These are phyloP conservation scores for Hoplostethus atlanticus DNA, from an alignment of 2,797 vertebrate genomes.

Conservation along the genomic window DNA sequence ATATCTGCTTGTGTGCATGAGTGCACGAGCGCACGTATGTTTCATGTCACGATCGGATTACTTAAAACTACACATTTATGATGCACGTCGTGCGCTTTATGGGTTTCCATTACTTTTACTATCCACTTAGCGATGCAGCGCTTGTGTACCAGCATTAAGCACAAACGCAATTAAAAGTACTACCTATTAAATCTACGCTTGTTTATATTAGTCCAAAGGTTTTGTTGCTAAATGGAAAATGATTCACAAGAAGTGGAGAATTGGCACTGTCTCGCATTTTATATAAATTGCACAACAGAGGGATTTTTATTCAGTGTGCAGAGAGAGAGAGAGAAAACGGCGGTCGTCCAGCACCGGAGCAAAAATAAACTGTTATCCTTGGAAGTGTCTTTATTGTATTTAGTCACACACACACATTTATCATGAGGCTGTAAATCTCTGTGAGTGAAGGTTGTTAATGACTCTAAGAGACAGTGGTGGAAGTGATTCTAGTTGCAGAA, in stretches of 20 bases:
- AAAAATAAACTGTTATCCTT: slow-evolving; percentile 80
- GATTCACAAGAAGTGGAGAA: neutral
- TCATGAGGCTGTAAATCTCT: slow-evolving; percentile 80
- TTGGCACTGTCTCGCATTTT: slow-evolving; percentile 14
- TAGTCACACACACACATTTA: slow-evolving; percentile 74
- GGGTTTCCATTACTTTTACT: slow-evolving; percentile 30
- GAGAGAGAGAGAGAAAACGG: slow-evolving; percentile 11
- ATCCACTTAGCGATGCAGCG: slow-evolving; percentile 3
- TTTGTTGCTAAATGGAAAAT: slow-evolving; percentile 39
- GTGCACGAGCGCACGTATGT: slow-evolving; percentile 15
- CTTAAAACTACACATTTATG: slow-evolving; percentile 27
- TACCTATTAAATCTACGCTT: neutral
- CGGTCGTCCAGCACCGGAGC: slow-evolving; percentile 41
- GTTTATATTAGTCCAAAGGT: slow-evolving; percentile 1
- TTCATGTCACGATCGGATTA: slow-evolving; percentile 46
- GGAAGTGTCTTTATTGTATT: slow-evolving; percentile 82
- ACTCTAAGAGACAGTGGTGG: slow-evolving; percentile 73
- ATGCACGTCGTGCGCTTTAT: slow-evolving; percentile 34
- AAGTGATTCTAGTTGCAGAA: slow-evolving; percentile 72
- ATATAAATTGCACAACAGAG: slow-evolving; percentile 15
- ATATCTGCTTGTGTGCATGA: slow-evolving; percentile 15
- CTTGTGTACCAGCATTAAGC: slow-evolving; percentile 8
- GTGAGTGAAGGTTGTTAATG: slow-evolving; percentile 80
- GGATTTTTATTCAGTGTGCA: slow-evolving; percentile 29
- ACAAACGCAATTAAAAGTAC: slow-evolving; percentile 18